These are phyloP conservation scores for Aphodius granarius DNA, from an alignment of 2,888 invertebrate species.

Conservation along the genomic window DNA sequence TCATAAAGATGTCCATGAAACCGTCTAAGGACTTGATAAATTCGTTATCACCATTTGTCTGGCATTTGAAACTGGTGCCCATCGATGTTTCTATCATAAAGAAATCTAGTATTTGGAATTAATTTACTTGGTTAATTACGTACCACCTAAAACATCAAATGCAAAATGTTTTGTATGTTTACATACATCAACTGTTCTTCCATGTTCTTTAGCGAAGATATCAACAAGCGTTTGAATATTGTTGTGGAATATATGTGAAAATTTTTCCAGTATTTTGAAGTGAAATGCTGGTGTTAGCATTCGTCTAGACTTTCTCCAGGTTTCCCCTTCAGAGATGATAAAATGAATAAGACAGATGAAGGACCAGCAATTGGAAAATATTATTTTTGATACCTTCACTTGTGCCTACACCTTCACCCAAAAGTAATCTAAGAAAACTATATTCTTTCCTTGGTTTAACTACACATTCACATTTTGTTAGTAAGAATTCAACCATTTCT, in stretches of 20 bases:
- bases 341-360: slow-evolving; percentile 31
- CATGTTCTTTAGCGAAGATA: slow-evolving; percentile 26
- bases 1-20: slow-evolving; percentile 32
- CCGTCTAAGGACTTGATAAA: slow-evolving; percentile 30
- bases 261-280: slow-evolving; percentile 52
- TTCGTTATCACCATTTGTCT: slow-evolving; percentile 28
- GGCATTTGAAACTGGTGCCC: slow-evolving; percentile 32
- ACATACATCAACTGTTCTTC: slow-evolving; percentile 51
- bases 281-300: slow-evolving; percentile 55
- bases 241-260: slow-evolving; percentile 48
- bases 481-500: slow-evolving; percentile 30
- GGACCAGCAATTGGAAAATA: not conserved
- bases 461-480: slow-evolving; percentile 33
- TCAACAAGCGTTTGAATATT: slow-evolving; percentile 54
- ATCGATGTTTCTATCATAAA: slow-evolving; percentile 37
- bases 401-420: slow-evolving; percentile 33
- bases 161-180: slow-evolving; percentile 52
- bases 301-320: slow-evolving; percentile 53
- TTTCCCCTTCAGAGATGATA: slow-evolving; percentile 43
- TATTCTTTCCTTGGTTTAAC: slow-evolving; percentile 35
- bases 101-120: no score
- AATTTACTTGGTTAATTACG: no score
- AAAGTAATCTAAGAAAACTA: slow-evolving; percentile 32
- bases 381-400: slow-evolving; percentile 28
- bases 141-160: slow-evolving; percentile 52